These are phyloP conservation scores for Lordiphosa mommai DNA, from an alignment of 1,140 invertebrate genomes.

Conservation along the genomic window DNA sequence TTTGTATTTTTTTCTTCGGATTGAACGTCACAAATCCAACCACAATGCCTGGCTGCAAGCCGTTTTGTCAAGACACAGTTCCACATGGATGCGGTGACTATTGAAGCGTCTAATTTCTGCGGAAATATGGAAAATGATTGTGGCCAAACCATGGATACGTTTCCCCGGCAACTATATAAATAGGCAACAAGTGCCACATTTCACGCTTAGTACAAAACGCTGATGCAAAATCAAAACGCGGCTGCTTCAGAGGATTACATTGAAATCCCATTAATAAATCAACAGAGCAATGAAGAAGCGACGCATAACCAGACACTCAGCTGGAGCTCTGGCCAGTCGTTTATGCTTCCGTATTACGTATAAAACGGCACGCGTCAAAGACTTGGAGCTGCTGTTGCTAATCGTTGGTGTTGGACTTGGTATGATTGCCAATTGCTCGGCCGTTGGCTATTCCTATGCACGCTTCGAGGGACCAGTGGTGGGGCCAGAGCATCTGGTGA, in stretches of 20 bases:
- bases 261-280: slow-evolving; percentile 24
- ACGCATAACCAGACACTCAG: slow-evolving; percentile 40
- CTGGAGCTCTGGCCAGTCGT: slow-evolving; percentile 17
- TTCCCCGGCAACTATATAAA: slow-evolving; percentile 61
- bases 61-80: slow-evolving; percentile 20
- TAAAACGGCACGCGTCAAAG: slow-evolving; percentile 37
- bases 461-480: slow-evolving; percentile 85
- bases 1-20: slow-evolving; percentile 6
- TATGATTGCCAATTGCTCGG: slow-evolving; percentile 60
- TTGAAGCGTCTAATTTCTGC: slow-evolving; percentile 70
- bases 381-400: slow-evolving; percentile 25
- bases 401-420: slow-evolving; percentile 33
- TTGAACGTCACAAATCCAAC: slow-evolving; percentile 32
- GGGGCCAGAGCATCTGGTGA: slow-evolving; percentile 81
- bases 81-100: slow-evolving; percentile 41
- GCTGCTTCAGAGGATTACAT: slow-evolving; percentile 24
- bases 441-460: slow-evolving; percentile 84
- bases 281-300: slow-evolving; percentile 46
- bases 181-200: slow-evolving; percentile 64
- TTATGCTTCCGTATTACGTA: slow-evolving; percentile 62
- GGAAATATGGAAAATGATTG: slow-evolving; percentile 62
- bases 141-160: slow-evolving; percentile 12
- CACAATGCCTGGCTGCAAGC: slow-evolving; percentile 21
- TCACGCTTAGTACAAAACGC: slow-evolving; percentile 62
- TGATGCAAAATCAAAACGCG: slow-evolving; percentile 17